Base-by-base conservation (phyloP, 2,888 invertebrate genomes). In the Ophion costatus region DNA sequence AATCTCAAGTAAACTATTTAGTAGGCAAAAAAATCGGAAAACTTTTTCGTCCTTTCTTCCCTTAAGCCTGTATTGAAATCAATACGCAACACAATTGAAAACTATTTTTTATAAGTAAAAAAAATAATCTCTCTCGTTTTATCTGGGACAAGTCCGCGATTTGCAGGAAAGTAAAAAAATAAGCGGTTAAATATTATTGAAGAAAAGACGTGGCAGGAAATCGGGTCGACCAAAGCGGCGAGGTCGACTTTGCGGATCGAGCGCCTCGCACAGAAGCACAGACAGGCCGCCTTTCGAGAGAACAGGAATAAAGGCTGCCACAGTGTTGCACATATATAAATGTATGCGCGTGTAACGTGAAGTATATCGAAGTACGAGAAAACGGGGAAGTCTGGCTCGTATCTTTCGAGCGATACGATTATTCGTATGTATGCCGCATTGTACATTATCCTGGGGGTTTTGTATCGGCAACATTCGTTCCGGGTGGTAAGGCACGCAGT, bases 391-490 rank as follows among this genome's bases (percentile, higher is more conserved):
- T 42, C 22, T 56, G 33, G 29, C 11, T 4, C 76, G 22, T 74
- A 63, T 66, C 20, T 64, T 64, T 76, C 51, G 45, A 45, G 24
- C 51, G 51, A 69, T 69, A 69, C 51, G 69, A 24, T 22, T 69
- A 45, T 64, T 20, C 2, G 51, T 11, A 29, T 20, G 45, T 33
- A 17, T 56, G 4, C 4, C 17, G 9, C 11, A 20, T 56, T 45
- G 45, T 45, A 45, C 14, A 45, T 45, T 45, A 45, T 45, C 45
- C 45, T 14, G 3, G 9, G 22, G 38, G n/a, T 51, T 75, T 29
- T 5, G 22, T 17, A 17, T 24, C 6, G 14, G 42, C 14, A 42
- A 45, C 10, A 74, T 29, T 66, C n/a, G 76, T 66, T 66, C 17
- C 56, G 56, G 51, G 56, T 66, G 56, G 22, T 51, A 38, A 66